Percentiles rank a stretch among this genome's conserved stretches.
phyloP scores from a whole-genome alignment of 2,797 vertebrate genomes.

The Sarcophilus harrisii region DNA sequence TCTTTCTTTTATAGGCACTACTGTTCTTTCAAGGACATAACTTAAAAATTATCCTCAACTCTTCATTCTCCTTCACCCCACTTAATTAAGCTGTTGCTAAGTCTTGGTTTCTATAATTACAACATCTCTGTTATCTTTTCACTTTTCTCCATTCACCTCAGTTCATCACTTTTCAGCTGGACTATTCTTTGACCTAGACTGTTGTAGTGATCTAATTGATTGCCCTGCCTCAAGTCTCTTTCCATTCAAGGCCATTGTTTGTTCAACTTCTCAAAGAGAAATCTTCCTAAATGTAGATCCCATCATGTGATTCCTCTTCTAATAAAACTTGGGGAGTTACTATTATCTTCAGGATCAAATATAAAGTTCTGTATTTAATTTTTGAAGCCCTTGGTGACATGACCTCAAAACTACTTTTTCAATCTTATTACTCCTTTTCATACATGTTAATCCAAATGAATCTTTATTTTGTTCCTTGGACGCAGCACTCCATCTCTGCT shows the following conservation, averaged over 20 bases:
- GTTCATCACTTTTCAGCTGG: background rate
- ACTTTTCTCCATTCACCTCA: background rate
- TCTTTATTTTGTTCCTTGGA: background rate
- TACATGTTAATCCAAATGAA: background rate
- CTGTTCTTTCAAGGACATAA: background rate
- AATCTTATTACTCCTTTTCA: background rate
- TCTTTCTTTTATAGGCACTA: background rate
- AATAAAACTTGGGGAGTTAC: background rate
- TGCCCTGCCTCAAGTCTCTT: background rate
- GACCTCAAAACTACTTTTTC: background rate
- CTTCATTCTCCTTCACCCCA: background rate
- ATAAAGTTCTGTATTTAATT: background rate
- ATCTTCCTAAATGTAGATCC: background rate
- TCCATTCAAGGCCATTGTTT: background rate
- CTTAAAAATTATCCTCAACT: background rate
- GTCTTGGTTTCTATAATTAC: background rate
- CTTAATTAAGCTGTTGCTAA: background rate
- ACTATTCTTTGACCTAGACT: background rate
- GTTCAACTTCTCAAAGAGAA: background rate
- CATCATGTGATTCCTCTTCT: background rate
- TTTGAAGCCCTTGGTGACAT: background rate
- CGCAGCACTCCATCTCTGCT: background rate
- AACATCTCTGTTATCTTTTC: background rate
- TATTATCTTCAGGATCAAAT: background rate
- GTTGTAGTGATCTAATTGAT: background rate